These are phyloP conservation scores for Venustoraphidia nigricollis DNA, from an alignment of 2,888 invertebrate species.

Conservation along the genomic window DNA sequence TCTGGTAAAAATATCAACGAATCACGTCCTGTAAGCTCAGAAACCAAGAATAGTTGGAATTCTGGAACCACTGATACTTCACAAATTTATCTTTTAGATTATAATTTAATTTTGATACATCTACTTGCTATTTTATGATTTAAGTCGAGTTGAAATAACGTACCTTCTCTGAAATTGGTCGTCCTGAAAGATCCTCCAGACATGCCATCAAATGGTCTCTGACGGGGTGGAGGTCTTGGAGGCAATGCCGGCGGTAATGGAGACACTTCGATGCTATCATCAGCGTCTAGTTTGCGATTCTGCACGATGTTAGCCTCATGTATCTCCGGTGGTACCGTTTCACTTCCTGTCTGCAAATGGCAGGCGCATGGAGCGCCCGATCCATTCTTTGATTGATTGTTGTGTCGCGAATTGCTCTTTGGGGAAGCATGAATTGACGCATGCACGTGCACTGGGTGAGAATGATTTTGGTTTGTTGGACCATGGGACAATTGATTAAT, in stretches of 20 bases:
- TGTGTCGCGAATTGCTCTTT: conserved; percentile 8
- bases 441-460: conserved; percentile 20
- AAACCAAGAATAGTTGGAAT: no score
- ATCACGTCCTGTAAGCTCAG: no score
- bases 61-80: no score
- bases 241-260: conserved; percentile 30
- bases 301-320: conserved; percentile 13
- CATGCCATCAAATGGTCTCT: conserved; percentile 21
- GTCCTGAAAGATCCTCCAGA: no score
- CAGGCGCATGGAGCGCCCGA: conserved; percentile 21
- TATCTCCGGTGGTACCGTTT: conserved; percentile 14
- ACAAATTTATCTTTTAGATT: no score
- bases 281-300: conserved; percentile 23
- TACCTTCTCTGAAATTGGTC: conserved; percentile 15
- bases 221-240: conserved; percentile 29
- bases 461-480: conserved; percentile 15
- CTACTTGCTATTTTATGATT: no score
- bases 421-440: conserved; percentile 19
- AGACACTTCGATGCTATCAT: conserved; percentile 28
- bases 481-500: conserved; percentile 5
- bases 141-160: conserved; percentile 9
- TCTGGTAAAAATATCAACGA: no score
- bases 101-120: no score
- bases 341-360: conserved; percentile 22
- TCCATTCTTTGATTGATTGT: neutral